Evolutionary conservation across 2,113 vertebrate species (phyloP).

Genomic region (Tretioscincus oriximinensis): DNA sequence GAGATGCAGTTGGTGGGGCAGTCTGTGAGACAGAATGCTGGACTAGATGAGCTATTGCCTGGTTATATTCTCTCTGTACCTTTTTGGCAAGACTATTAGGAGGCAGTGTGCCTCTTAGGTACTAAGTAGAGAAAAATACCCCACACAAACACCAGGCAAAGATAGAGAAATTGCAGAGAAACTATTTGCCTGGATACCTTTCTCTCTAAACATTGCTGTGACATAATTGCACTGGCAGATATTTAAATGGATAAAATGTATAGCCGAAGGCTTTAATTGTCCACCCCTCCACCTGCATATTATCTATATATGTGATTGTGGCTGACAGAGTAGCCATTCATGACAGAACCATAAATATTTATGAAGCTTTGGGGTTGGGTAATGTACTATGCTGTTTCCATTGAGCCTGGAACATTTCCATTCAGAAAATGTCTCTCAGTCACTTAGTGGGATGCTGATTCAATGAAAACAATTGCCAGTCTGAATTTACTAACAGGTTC

Average conservation of each 20-base stretch:
- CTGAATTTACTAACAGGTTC: no score
- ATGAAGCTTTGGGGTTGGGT: neutral
- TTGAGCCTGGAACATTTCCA: neutral
- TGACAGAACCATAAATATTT: neutral
- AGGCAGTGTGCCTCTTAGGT: no score
- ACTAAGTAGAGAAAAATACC: no score
- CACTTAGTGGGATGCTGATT: no score
- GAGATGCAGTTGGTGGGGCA: no score
- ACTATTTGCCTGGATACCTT: neutral
- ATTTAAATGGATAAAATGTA: neutral
- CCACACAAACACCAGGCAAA: neutral
- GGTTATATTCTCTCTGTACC: no score
- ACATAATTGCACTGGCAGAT: neutral
- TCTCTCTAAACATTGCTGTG: neutral
- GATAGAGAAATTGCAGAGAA: neutral
- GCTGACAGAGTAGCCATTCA: neutral
- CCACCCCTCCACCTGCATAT: neutral
- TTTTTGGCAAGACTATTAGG: no score
- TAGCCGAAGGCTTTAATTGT: neutral
- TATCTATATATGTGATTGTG: neutral
- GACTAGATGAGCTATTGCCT: no score
- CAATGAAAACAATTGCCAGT: no score
- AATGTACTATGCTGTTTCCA: neutral
- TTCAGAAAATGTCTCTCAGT: neutral
- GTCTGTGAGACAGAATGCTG: no score